These are phyloP conservation scores for Corbicula japonica DNA, from an alignment of 2,888 invertebrate species.

Conservation along the genomic window DNA sequence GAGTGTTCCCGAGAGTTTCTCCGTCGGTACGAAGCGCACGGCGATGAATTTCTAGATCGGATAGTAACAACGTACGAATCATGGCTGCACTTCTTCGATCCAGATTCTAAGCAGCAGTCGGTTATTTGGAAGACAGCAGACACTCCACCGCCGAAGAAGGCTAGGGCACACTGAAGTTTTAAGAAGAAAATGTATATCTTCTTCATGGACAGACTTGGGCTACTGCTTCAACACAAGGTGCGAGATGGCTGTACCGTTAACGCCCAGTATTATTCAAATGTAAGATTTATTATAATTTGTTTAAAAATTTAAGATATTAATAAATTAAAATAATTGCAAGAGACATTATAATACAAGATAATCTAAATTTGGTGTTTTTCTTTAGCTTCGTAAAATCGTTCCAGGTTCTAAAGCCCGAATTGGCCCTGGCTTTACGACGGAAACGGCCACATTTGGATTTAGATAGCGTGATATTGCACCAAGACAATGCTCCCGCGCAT, in stretches of 20 bases:
- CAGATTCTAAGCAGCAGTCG: neutral
- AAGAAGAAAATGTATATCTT: neutral
- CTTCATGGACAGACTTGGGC: neutral
- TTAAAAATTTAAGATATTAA: too few relatives aligned
- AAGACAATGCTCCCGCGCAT: too few relatives aligned
- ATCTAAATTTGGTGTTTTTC: too few relatives aligned
- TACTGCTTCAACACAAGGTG: neutral
- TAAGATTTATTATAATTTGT: too few relatives aligned
- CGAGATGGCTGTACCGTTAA: neutral
- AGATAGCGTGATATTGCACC: too few relatives aligned
- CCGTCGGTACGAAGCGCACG: neutral
- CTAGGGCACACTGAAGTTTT: neutral
- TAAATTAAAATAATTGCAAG: too few relatives aligned
- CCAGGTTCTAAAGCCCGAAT: too few relatives aligned
- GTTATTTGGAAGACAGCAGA: neutral
- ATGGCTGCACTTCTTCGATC: neutral
- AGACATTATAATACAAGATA: too few relatives aligned
- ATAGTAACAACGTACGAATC: neutral
- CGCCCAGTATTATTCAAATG: neutral
- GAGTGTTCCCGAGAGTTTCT: neutral
- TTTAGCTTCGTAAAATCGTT: too few relatives aligned
- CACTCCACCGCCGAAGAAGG: neutral
- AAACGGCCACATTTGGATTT: too few relatives aligned
- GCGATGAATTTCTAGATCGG: neutral
- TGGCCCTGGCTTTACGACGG: too few relatives aligned